Evolutionary conservation across 1,140 invertebrate genomes (phyloP), one percentile per base, ranked within the genome.

Genomic region (Euglossa dilemma): DNA sequence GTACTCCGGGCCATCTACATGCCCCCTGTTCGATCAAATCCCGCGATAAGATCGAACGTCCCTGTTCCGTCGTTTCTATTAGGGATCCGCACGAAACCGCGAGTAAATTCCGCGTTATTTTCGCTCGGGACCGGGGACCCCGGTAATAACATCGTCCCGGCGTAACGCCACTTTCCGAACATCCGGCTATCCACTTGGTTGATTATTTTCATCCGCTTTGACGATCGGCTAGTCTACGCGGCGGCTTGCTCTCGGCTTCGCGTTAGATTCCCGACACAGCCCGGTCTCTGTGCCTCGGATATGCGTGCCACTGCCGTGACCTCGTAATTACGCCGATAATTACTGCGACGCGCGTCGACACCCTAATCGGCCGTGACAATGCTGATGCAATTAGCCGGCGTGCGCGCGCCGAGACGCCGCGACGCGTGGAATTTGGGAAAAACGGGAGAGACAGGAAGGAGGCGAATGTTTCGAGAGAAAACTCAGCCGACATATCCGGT

Each of bases 401-500:
- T 16, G 52, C 18, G 18, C 52, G 52, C 14, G 47, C 52, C 20
- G 14, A 50, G 11, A 12, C 50, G 9, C 50, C 8, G 12, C 50
- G 12, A 11, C 5, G 50, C 50, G 50, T 18, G 6, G 5, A 18
- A 56, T 20, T 6, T 56, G 18, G 16, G 1, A 36, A 63, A 36
- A 7, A 16, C 2, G 11, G 18, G 8, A 2, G 20, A 0, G 28
- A 18, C 57, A 12, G 63, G 28, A 74, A 45, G 45, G 47, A 3
- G 57, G 47, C 52, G n/a, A n/a, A 43, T 43, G 73, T 61, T 87
- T 56, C n/a, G 54, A 36, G 54, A 23, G 63, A 84, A 87, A 88
- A 87, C 69, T 87, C 63, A 45, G 25, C n/a, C 63, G 57, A 70
- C 80, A 63, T 82, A 85, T 77, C 63, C 75, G 71, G 79, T 89